These are phyloP conservation scores for Brachionichthys hirsutus DNA, from an alignment of 2,113 vertebrate genomes.

Conservation along the genomic window DNA sequence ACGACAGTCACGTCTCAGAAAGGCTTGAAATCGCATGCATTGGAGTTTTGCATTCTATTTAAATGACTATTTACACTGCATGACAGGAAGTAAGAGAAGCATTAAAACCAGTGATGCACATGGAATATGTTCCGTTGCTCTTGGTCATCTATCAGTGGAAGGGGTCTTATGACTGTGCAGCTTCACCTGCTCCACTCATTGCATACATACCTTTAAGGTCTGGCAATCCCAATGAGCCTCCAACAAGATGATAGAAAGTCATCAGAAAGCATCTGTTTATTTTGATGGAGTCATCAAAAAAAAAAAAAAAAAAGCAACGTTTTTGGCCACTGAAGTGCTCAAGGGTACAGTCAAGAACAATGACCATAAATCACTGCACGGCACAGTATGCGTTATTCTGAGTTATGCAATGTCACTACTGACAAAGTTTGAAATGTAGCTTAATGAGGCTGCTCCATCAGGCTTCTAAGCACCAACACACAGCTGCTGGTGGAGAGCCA, in stretches of 20 bases:
- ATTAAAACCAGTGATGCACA: not conserved
- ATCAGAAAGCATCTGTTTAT: conserved; percentile 45
- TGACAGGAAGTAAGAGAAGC: no score
- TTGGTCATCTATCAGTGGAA: conserved; percentile 14
- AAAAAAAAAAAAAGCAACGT: conserved; percentile 55
- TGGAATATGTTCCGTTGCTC: conserved; percentile 15
- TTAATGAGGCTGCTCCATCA: conserved; percentile 59
- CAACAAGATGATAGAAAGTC: conserved; percentile 42
- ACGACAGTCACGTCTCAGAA: not conserved
- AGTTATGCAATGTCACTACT: conserved; percentile 55
- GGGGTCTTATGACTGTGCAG: not conserved
- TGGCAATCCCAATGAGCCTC: conserved; percentile 37
- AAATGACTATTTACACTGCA: not conserved
- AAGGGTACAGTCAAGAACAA: conserved; percentile 54
- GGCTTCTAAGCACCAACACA: conserved; percentile 38
- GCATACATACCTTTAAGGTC: conserved; percentile 25
- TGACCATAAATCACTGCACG: conserved; percentile 64
- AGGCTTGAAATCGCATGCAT: not conserved
- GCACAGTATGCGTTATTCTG: conserved; percentile 41
- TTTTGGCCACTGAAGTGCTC: conserved; percentile 45
- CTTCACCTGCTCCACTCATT: conserved; percentile 33
- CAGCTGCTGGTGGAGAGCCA: conserved; percentile 37
- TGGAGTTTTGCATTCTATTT: not conserved
- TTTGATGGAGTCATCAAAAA: conserved; percentile 64
- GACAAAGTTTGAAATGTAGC: conserved; percentile 59